Conservation (phyloP, 2,797 vertebrate genomes). For the Brachyalestes nurse region DNA sequence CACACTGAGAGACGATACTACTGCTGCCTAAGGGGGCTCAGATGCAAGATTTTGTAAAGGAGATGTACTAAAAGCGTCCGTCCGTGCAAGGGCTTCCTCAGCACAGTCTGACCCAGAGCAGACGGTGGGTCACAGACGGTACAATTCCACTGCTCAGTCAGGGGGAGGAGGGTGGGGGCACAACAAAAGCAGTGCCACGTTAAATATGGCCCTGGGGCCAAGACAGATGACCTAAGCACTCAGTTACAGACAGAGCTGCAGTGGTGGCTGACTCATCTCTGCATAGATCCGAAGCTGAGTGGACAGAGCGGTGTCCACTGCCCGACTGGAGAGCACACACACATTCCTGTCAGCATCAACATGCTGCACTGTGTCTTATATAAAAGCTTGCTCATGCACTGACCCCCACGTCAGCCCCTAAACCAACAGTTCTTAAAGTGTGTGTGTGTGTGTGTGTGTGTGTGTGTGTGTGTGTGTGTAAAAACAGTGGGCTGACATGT, state of each 20-base stretch:
- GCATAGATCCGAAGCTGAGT: not conserved
- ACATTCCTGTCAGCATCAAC: conserved; percentile 9
- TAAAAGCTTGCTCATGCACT: conserved; percentile 16
- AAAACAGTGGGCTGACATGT: not conserved
- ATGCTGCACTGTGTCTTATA: conserved; percentile 3
- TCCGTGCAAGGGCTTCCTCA: not conserved
- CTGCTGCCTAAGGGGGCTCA: not conserved
- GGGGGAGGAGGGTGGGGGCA: not conserved
- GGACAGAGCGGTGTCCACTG: conserved; percentile 12
- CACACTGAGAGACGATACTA: not conserved
- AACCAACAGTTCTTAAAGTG: conserved; percentile 1
- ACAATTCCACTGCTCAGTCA: not conserved
- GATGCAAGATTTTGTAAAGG: conserved; percentile 10
- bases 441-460: not conserved
- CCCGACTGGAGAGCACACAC: conserved; percentile 8
- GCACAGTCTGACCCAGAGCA: not conserved
- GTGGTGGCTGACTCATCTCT: conserved; percentile 28
- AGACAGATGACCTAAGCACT: conserved; percentile 2
- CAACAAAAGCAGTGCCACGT: conserved; percentile 10
- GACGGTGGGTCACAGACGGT: not conserved
- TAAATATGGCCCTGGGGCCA: conserved; percentile 20
- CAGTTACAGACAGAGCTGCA: conserved; percentile 12
- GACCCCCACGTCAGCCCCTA: conserved; percentile 7
- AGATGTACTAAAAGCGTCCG: not conserved
- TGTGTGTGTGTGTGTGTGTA: not conserved